Percentiles rank a stretch among this genome's conserved stretches.
Conservation (phyloP, 1,140 invertebrate species). For the Protaetia brevitarsis region DNA sequence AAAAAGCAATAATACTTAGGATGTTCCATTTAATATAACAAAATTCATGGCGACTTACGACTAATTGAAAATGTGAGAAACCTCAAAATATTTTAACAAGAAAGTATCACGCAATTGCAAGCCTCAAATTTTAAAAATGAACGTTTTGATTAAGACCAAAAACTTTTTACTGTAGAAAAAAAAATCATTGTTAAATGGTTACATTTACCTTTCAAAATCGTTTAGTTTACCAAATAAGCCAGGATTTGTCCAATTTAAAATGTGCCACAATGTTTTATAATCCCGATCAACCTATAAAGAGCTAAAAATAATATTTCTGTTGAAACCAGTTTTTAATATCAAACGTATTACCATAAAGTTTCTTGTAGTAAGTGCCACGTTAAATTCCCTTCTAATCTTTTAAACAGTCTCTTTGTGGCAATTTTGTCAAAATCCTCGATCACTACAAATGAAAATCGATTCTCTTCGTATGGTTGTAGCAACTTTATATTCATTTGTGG, state of each 20-base stretch:
- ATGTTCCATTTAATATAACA: no score
- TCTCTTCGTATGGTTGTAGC: not conserved
- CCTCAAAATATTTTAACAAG: no score
- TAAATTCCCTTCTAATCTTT: conserved; percentile 1
- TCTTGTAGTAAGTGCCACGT: not conserved
- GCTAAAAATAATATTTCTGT: not conserved
- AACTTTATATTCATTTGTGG: not conserved
- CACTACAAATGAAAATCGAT: conserved; percentile 1
- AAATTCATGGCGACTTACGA: no score
- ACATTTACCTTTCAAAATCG: no score
- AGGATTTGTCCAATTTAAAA: conserved; percentile 20
- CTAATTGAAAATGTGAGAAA: no score
- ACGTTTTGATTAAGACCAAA: not conserved
- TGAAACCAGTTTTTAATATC: not conserved
- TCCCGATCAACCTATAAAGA: not conserved
- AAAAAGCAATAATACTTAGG: no score
- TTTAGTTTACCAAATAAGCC: conserved; percentile 7
- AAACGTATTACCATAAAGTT: not conserved
- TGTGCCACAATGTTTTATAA: conserved; percentile 6
- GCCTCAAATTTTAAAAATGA: not conserved
- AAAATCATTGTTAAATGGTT: no score
- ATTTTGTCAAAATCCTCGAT: not conserved
- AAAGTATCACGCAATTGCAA: no score
- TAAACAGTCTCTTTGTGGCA: not conserved
- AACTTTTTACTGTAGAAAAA: not conserved